phyloP scores from a whole-genome alignment of 1,140 invertebrate species.

The Coelopa frigida region DNA sequence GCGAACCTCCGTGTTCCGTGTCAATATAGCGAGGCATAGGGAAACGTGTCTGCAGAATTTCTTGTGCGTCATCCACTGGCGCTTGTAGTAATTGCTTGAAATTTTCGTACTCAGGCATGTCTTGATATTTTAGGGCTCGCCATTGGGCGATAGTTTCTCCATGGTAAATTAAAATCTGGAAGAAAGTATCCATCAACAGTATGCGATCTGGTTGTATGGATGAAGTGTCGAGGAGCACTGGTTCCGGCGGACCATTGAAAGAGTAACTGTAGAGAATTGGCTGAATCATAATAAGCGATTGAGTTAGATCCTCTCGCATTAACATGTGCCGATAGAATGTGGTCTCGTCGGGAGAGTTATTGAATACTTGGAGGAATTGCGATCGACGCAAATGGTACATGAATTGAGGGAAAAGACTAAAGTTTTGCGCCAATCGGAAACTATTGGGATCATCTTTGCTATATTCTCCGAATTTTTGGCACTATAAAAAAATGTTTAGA shows the following conservation, averaged over 20 bases:
- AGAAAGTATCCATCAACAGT: constrained; percentile 99
- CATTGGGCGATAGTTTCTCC: constrained; percentile 99
- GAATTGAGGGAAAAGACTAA: constrained; percentile 97
- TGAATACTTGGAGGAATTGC: constrained; percentile 99
- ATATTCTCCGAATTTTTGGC: constrained; percentile 99
- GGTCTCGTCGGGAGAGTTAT: constrained; percentile 99
- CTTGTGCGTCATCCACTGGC: constrained; percentile 94
- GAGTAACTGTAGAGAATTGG: constrained; percentile 98
- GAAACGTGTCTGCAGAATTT: constrained; percentile 91
- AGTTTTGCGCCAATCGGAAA: constrained; percentile 93
- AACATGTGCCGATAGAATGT: constrained; percentile 98
- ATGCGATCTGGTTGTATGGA: constrained; percentile 97
- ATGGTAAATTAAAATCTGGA: constrained; percentile 99
- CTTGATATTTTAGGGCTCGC: constrained; percentile 90
- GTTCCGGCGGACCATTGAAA: constrained; percentile 95
- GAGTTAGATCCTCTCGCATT: constrained; percentile 93
- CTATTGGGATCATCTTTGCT: constrained; percentile 95
- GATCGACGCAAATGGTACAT: constrained; percentile 98
- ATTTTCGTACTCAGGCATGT: constrained; percentile 94
- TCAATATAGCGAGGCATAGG: constrained; percentile 99
- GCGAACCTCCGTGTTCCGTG: constrained; percentile 95
- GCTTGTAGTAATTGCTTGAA: constrained; percentile 94
- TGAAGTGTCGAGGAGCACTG: constrained; percentile 93
- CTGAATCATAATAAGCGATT: constrained; percentile 99
- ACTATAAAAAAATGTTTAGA: constrained; percentile 54